Percentiles rank a stretch among this genome's conserved stretches.
Evolutionary conservation across 2,888 invertebrate genomes (phyloP).

Genomic region (Ophion obscuratus): DNA sequence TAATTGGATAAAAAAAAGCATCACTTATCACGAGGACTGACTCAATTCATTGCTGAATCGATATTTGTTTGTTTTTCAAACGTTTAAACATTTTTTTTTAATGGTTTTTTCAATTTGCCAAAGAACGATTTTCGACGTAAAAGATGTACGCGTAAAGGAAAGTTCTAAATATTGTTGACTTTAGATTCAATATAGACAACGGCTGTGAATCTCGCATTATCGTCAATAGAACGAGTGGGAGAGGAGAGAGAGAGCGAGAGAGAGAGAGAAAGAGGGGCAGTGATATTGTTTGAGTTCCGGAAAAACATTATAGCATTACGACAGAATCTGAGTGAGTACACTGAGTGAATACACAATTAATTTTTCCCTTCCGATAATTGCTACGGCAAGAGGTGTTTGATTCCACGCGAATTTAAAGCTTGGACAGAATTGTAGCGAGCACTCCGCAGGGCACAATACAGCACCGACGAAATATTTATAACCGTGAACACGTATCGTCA

Average conservation of each 20-base stretch:
- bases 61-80: neutral
- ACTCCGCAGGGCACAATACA: neutral
- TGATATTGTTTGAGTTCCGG: constrained; percentile 48
- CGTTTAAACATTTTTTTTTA: too few species aligned
- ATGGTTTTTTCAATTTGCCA: neutral
- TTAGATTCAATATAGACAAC: neutral
- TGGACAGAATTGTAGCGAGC: neutral
- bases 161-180: neutral
- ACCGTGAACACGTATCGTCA: constrained; percentile 1
- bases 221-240: neutral
- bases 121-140: neutral
- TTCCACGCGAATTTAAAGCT: neutral
- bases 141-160: neutral
- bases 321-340: constrained; percentile 61
- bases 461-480: neutral
- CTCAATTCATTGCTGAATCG: neutral
- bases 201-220: neutral
- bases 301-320: constrained; percentile 58
- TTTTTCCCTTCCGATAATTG: neutral
- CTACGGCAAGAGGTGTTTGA: neutral
- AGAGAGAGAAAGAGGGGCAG: constrained; percentile 25
- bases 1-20: neutral
- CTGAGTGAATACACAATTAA: neutral
- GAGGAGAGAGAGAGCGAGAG: constrained; percentile 1
- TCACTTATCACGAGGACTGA: neutral